Percentiles rank a stretch among this genome's conserved stretches.
Evolutionary conservation across 2,113 vertebrate species (phyloP).

Genomic region (Daboia siamensis): DNA sequence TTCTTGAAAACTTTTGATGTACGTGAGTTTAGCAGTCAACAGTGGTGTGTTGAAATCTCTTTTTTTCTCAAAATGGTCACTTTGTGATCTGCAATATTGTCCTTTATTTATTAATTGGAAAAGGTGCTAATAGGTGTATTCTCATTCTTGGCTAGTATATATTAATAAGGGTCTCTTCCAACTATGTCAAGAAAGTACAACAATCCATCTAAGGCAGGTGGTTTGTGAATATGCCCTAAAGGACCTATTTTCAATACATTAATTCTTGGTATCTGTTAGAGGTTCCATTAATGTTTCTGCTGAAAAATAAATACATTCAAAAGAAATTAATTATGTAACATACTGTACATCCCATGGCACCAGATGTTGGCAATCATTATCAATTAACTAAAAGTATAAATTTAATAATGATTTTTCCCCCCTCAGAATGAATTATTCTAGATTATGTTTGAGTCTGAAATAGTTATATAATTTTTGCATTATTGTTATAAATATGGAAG

Average conservation of each 20-base stretch:
- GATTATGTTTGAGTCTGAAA: slow-evolving; percentile 51
- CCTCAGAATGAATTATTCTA: slow-evolving; percentile 51
- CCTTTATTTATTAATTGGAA: not conserved
- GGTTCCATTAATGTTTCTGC: not conserved
- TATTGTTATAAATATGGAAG: slow-evolving; percentile 8
- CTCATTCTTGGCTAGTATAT: not conserved
- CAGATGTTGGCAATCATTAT: not conserved
- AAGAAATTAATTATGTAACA: not conserved
- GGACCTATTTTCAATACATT: not conserved
- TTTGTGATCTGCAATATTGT: not conserved
- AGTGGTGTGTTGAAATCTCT: not conserved
- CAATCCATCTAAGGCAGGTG: not conserved
- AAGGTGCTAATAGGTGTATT: not conserved
- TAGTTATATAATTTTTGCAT: slow-evolving; percentile 37
- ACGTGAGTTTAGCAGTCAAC: not conserved
- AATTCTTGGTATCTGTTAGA: not conserved
- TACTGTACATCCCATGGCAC: not conserved
- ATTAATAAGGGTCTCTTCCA: not conserved
- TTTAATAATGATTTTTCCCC: slow-evolving; percentile 43
- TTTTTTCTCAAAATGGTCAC: not conserved
- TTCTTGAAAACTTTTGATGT: not conserved
- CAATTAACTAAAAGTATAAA: slow-evolving; percentile 29
- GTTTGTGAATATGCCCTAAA: not conserved
- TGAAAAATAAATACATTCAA: not conserved
- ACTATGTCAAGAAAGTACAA: not conserved